Evolutionary conservation across 2,797 vertebrate species (phyloP).

Genomic region (Falco biarmicus): DNA sequence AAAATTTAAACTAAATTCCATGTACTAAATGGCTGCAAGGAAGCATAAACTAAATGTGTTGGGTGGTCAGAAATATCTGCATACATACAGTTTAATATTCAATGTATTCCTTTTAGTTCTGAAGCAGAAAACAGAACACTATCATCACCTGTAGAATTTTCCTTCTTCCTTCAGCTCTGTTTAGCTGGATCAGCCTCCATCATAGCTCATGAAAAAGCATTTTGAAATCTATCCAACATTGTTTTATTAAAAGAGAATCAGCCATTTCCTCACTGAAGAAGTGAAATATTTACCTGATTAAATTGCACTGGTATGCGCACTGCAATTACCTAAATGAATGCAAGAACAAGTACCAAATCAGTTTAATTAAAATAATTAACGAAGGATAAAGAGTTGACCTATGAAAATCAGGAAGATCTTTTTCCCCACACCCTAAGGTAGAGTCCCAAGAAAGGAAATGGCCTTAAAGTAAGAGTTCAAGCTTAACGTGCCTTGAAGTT

Average conservation of each 20-base stretch:
- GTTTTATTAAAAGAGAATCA: neutral
- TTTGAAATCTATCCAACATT: constrained; percentile 2
- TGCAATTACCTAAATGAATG: neutral
- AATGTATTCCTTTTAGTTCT: neutral
- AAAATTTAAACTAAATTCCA: neutral
- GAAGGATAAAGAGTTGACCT: neutral
- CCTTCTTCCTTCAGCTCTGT: neutral
- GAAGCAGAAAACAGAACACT: neutral
- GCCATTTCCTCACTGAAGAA: neutral
- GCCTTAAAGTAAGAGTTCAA: neutral
- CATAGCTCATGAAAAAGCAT: neutral
- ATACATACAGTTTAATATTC: neutral
- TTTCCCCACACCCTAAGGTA: neutral
- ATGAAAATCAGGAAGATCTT: neutral
- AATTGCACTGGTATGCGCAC: neutral
- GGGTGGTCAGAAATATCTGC: neutral
- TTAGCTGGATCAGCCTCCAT: neutral
- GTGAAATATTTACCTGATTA: constrained; percentile 8
- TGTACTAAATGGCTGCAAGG: neutral
- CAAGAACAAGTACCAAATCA: neutral
- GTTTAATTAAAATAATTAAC: neutral
- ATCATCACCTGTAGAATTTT: neutral
- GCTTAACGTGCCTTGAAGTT: neutral
- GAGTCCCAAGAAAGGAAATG: neutral
- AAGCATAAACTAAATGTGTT: neutral